These are phyloP conservation scores for Brenthis ino DNA, from an alignment of 2,888 invertebrate genomes.

Conservation along the genomic window DNA sequence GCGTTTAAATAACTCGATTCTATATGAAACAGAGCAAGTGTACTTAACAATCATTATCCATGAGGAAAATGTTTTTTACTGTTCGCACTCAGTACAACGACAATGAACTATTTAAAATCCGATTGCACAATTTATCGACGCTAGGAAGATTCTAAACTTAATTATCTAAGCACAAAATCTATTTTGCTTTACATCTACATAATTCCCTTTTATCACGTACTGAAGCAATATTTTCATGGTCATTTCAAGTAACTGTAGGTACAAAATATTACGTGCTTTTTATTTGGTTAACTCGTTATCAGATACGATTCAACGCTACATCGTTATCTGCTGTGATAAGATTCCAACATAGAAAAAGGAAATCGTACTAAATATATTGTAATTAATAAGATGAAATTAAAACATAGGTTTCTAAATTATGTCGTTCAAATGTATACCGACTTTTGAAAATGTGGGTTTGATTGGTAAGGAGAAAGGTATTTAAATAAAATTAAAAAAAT, in stretches of 20 bases:
- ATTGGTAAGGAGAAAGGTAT: too few species aligned
- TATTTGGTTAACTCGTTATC: conserved; percentile 53
- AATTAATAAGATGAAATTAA: conserved; percentile 20
- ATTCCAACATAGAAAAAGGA: conserved; percentile 55
- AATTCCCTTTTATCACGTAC: conserved; percentile 37
- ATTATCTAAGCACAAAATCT: not conserved
- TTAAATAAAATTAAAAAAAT: too few species aligned
- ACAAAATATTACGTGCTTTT: conserved; percentile 49
- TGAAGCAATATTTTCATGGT: conserved; percentile 31
- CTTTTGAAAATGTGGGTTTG: too few species aligned
- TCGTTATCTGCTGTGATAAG: conserved; percentile 66
- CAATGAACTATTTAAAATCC: too few species aligned
- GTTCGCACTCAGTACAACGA: not conserved
- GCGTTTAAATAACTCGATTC: conserved; percentile 74
- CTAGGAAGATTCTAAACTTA: not conserved
- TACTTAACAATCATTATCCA: conserved; percentile 75
- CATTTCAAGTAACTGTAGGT: conserved; percentile 34
- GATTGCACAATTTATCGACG: too few species aligned
- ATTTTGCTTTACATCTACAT: not conserved
- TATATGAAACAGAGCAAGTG: conserved; percentile 74
- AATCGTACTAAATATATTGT: conserved; percentile 44
- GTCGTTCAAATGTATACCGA: too few species aligned
- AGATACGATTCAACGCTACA: conserved; percentile 60
- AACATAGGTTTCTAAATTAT: too few species aligned
- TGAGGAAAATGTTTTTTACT: conserved; percentile 50